Evolutionary conservation across 37 sponge, comb jelly and placozoan species (phyloP).

Genomic region (Theonella swinhoei): DNA sequence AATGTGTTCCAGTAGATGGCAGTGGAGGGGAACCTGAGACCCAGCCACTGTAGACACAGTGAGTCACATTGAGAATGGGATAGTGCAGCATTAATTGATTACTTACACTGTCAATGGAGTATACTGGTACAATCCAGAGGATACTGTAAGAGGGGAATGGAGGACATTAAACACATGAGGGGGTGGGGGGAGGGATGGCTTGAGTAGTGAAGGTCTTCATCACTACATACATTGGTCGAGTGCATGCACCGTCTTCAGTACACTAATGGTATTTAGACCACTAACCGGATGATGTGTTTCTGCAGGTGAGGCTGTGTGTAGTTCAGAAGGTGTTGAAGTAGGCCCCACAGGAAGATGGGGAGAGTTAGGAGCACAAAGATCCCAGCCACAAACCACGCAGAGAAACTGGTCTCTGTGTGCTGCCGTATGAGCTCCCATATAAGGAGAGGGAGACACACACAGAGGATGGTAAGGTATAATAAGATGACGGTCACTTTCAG

Average conservation of each 20-base stretch:
- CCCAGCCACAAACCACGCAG: constrained; percentile 92
- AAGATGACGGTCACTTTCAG: constrained; percentile 29
- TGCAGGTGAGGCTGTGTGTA: constrained; percentile 91
- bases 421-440: constrained; percentile 54
- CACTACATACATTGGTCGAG: neutral
- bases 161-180: constrained; percentile 10
- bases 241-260: neutral
- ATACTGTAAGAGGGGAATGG: constrained; percentile 49
- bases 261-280: neutral
- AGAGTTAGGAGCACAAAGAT: constrained; percentile 85
- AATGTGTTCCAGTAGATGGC: constrained; percentile 74
- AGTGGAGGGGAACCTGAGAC: constrained; percentile 43
- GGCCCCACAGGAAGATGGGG: constrained; percentile 76
- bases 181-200: neutral
- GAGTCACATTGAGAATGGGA: neutral
- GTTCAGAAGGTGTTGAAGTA: constrained; percentile 82
- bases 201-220: neutral
- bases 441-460: constrained; percentile 65
- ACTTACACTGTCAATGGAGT: constrained; percentile 87
- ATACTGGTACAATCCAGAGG: constrained; percentile 89
- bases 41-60: constrained; percentile 72
- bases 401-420: constrained; percentile 29
- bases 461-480: constrained; percentile 42
- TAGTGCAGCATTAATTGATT: neutral
- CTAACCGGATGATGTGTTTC: constrained; percentile 84